phyloP scores from a whole-genome alignment of 2,888 invertebrate genomes.

The Pomacea canaliculata region DNA sequence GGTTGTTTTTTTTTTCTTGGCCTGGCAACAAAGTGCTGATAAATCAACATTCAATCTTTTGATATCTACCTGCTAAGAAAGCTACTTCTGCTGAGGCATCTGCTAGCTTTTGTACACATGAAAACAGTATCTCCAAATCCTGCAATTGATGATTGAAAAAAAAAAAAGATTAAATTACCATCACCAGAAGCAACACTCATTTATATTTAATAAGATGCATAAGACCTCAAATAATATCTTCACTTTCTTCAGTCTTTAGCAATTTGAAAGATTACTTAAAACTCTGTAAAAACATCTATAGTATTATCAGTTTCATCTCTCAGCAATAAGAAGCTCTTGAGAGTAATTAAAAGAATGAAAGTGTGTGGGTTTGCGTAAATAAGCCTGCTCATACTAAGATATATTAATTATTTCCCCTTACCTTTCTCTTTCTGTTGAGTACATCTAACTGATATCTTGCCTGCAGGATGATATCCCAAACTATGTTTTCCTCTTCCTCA shows the following conservation, averaged over 20 bases:
- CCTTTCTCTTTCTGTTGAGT: conserved; percentile 22
- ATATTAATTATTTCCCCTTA: not conserved
- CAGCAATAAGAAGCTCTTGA: too few relatives aligned
- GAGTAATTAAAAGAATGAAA: too few relatives aligned
- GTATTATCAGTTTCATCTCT: too few relatives aligned
- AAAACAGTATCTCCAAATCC: conserved; percentile 28
- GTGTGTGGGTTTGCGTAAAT: too few relatives aligned
- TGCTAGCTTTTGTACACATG: conserved; percentile 24
- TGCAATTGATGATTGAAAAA: conserved; percentile 5
- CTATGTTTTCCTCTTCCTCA: conserved; percentile 20
- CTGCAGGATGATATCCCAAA: conserved; percentile 22
- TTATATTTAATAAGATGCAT: too few relatives aligned
- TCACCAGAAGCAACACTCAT: too few relatives aligned
- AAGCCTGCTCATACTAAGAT: too few relatives aligned
- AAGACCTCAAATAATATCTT: too few relatives aligned
- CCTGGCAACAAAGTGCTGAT: not conserved
- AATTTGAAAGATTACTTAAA: not conserved
- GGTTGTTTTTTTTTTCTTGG: not conserved
- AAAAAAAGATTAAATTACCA: too few relatives aligned
- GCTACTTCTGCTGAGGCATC: conserved; percentile 33
- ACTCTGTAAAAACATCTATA: not conserved
- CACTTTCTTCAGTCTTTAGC: too few relatives aligned
- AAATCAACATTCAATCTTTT: not conserved
- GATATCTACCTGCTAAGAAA: conserved; percentile 28
- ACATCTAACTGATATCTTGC: conserved; percentile 15